These are phyloP conservation scores for Eutrigla gurnardus DNA, from an alignment of 2,797 vertebrate species.

Conservation along the genomic window DNA sequence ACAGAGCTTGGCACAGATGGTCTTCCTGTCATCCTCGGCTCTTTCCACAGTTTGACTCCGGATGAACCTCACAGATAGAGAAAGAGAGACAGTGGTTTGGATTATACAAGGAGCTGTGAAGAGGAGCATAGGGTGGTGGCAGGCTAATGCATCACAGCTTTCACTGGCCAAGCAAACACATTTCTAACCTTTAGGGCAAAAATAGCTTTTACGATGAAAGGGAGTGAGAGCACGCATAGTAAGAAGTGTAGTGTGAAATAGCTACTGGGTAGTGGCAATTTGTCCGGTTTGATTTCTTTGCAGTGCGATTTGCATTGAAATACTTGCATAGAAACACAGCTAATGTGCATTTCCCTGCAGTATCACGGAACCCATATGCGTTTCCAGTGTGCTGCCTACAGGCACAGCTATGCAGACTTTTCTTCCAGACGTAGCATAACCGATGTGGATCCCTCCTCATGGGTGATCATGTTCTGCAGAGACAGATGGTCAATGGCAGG, in stretches of 20 bases:
- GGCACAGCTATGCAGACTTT: not conserved
- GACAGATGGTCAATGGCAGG: conserved; percentile 24
- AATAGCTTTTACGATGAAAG: not conserved
- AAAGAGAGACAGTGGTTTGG: conserved; percentile 1
- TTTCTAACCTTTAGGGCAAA: not conserved
- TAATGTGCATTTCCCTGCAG: not conserved
- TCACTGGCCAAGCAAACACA: conserved; percentile 19
- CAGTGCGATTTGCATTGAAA: not conserved
- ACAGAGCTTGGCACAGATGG: conserved; percentile 68
- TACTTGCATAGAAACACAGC: not conserved
- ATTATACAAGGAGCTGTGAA: conserved; percentile 24
- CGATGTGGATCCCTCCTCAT: not conserved
- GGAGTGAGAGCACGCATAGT: not conserved
- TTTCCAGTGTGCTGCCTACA: not conserved
- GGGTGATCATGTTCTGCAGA: conserved; percentile 15
- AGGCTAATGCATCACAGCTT: conserved; percentile 22
- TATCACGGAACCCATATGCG: not conserved
- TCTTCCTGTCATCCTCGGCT: conserved; percentile 55
- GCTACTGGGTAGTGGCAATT: not conserved
- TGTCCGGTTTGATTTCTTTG: not conserved
- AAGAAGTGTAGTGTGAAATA: not conserved
- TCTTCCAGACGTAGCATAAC: not conserved
- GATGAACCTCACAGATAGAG: conserved; percentile 36
- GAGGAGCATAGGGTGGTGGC: conserved; percentile 11
- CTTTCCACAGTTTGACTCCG: conserved; percentile 58